Evolutionary conservation across 2,888 invertebrate genomes (phyloP).

Genomic region (Pristionchus entomophagus): DNA sequence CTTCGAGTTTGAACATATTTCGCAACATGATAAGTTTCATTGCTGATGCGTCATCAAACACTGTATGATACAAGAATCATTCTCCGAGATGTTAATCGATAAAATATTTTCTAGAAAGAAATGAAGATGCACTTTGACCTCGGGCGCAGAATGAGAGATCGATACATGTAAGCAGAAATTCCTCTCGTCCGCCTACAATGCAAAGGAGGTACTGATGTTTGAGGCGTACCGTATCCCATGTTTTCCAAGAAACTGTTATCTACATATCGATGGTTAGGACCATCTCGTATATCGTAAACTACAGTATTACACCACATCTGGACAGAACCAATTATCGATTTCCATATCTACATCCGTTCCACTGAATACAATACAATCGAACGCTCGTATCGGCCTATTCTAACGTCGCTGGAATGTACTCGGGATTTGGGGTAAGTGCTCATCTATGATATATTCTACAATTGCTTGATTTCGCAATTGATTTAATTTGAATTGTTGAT

Average conservation of each 20-base stretch:
- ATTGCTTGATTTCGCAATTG: too few species aligned
- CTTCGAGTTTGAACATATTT: too few species aligned
- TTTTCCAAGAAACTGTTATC: too few species aligned
- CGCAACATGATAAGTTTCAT: too few species aligned
- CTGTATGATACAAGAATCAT: too few species aligned
- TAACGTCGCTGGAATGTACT: constrained; percentile 86
- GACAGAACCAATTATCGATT: too few species aligned
- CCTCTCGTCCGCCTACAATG: neutral
- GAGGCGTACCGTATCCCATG: too few species aligned
- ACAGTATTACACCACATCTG: too few species aligned
- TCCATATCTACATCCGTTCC: constrained; percentile 75
- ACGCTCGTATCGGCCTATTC: constrained; percentile 86
- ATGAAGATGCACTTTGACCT: constrained; percentile 46
- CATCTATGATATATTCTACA: neutral
- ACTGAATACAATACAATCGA: constrained; percentile 76
- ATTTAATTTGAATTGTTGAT: too few species aligned
- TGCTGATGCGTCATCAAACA: too few species aligned
- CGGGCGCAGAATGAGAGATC: neutral
- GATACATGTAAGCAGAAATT: constrained; percentile 12
- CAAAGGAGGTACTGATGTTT: constrained; percentile 12
- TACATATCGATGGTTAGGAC: too few species aligned
- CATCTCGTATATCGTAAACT: too few species aligned
- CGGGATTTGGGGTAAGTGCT: neutral
- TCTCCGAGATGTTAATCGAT: neutral
- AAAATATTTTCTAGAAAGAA: neutral